Evolutionary conservation across 2,888 invertebrate genomes (phyloP).

Genomic region (Watsonalla binaria): DNA sequence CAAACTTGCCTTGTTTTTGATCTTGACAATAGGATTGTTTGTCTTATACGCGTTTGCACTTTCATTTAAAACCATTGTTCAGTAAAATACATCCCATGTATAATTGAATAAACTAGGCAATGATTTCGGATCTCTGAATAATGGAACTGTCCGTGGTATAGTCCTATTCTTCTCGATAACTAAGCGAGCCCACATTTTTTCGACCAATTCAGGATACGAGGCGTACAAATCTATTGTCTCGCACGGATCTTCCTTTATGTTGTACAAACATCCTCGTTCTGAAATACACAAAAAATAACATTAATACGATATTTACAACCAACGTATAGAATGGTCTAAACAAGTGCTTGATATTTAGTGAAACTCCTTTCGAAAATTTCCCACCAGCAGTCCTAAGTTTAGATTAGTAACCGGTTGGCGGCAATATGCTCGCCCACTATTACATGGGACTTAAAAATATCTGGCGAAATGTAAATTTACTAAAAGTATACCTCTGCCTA

Average conservation of each 20-base stretch:
- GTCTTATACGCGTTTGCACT: background rate
- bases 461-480: no score
- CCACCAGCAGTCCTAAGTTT: no score
- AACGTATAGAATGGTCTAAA: no score
- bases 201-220: constrained; percentile 35
- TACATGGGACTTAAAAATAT: no score
- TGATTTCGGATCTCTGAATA: constrained; percentile 44
- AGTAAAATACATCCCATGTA: constrained; percentile 46
- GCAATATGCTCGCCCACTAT: no score
- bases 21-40: no score
- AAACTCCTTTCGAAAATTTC: no score
- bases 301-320: no score
- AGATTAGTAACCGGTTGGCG: no score
- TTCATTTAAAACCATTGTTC: background rate
- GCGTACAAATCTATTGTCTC: constrained; percentile 48
- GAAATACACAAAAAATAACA: constrained; percentile 15
- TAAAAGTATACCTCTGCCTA: no score
- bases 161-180: constrained; percentile 35
- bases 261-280: constrained; percentile 52
- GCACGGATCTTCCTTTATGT: constrained; percentile 60
- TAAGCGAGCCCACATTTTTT: constrained; percentile 29
- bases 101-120: constrained; percentile 47
- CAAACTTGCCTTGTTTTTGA: no score
- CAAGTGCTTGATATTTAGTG: no score
- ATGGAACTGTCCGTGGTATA: constrained; percentile 39